Evolutionary conservation across 2,113 vertebrate genomes (phyloP).

Genomic region (Rhinoptilus africanus): DNA sequence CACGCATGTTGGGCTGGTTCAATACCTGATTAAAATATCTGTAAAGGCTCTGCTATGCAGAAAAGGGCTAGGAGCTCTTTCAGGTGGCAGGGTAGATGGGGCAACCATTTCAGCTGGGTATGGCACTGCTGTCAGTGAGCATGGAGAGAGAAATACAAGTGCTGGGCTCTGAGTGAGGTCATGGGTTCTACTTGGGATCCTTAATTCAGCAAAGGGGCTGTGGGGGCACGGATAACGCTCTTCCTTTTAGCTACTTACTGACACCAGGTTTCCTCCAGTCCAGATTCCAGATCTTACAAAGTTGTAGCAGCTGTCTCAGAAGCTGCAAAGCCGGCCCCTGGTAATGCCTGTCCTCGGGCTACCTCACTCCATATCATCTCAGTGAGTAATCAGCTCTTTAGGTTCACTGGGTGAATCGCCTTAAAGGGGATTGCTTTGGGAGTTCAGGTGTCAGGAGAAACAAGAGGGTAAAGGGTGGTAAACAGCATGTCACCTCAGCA

Average conservation of each 20-base stretch:
- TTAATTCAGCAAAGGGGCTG: not conserved
- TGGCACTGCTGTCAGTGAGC: not conserved
- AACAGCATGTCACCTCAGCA: not conserved
- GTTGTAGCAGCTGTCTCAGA: not conserved
- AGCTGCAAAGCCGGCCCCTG: not conserved
- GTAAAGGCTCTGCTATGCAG: not conserved
- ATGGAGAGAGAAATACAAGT: fast-evolving
- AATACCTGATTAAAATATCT: not conserved
- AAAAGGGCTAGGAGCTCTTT: not conserved
- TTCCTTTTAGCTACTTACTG: not conserved
- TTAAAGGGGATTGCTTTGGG: not conserved
- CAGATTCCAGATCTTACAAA: not conserved
- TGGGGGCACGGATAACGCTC: not conserved
- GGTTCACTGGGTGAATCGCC: not conserved
- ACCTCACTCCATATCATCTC: not conserved
- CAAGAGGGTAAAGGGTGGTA: not conserved
- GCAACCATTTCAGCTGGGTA: not conserved
- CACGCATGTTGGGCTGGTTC: fast-evolving
- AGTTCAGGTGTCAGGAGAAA: not conserved
- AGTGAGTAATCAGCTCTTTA: not conserved
- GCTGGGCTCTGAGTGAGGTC: not conserved
- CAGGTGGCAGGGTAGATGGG: not conserved
- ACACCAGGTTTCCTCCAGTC: not conserved
- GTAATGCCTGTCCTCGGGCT: not conserved
- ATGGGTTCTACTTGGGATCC: not conserved